Evolutionary conservation across 2,888 invertebrate species (phyloP).

Genomic region (Micropterix aruncella): DNA sequence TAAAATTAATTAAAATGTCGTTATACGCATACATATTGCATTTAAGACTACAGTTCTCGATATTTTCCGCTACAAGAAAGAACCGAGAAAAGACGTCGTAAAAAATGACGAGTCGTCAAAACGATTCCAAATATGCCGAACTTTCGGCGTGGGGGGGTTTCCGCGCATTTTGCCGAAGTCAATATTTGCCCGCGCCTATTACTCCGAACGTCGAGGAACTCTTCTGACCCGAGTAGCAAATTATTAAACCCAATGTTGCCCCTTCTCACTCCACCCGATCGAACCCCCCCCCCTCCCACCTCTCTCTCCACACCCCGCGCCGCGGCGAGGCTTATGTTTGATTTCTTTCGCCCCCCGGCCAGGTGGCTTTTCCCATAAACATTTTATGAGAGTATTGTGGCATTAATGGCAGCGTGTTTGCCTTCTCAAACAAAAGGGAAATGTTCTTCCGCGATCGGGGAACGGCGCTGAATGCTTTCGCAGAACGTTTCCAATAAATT

Average conservation of each 20-base stretch:
- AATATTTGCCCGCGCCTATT: background rate
- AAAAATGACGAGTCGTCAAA: too few relatives aligned
- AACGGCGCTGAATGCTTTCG: too few relatives aligned
- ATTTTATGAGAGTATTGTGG: background rate
- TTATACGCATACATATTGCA: too few relatives aligned
- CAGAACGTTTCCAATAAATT: too few relatives aligned
- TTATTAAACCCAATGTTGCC: background rate
- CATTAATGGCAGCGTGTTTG: background rate
- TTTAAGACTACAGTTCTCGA: too few relatives aligned
- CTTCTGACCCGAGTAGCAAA: background rate
- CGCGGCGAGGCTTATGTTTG: background rate
- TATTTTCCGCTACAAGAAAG: too few relatives aligned
- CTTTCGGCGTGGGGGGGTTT: too few relatives aligned
- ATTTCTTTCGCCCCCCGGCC: background rate
- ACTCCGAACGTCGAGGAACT: background rate
- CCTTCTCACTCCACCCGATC: background rate
- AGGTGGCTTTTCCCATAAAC: background rate
- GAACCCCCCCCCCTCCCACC: background rate
- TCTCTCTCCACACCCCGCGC: background rate
- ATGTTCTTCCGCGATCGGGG: background rate
- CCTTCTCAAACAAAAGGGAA: background rate
- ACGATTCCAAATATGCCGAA: too few relatives aligned
- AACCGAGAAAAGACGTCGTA: too few relatives aligned
- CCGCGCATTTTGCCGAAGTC: background rate
- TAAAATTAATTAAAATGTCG: too few relatives aligned